A percentile compares a stretch with the other conserved stretches of the same genome.
Evolutionary conservation across 2,113 vertebrate species (phyloP).

Genomic region (Limnothrissa miodon): DNA sequence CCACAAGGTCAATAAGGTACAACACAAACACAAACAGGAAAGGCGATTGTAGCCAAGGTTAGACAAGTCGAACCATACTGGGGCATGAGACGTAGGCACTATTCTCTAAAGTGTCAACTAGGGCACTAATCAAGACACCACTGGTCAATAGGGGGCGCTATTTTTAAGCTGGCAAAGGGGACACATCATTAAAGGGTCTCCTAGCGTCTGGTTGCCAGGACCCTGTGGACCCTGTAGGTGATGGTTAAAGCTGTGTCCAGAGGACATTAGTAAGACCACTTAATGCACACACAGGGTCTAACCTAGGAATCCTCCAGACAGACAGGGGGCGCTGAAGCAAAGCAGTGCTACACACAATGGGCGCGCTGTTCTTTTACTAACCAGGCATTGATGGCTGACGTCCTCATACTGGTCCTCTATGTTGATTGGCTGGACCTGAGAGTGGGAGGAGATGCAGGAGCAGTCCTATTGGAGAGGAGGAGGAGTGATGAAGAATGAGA

Average conservation of each 20-base stretch:
- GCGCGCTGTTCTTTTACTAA: slow-evolving; percentile 66
- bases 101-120: not conserved
- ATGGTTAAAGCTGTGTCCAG: not conserved
- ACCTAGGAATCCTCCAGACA: not conserved
- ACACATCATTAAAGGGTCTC: not conserved
- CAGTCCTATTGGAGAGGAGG: slow-evolving; percentile 79
- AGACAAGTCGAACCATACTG: not conserved
- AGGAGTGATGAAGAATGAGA: slow-evolving; percentile 59
- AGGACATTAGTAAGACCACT: not conserved
- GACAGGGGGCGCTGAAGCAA: not conserved
- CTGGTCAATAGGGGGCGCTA: too few species aligned
- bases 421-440: slow-evolving; percentile 87
- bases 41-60: too few species aligned
- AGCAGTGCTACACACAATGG: not conserved
- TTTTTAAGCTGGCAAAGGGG: not conserved
- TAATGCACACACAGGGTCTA: not conserved
- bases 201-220: not conserved
- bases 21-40: too few species aligned
- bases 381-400: slow-evolving; percentile 80
- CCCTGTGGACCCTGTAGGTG: not conserved
- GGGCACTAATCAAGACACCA: not conserved
- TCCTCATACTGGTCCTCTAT: slow-evolving; percentile 84
- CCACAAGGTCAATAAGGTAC: too few species aligned
- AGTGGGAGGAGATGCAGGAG: slow-evolving; percentile 91
- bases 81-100: not conserved